phyloP scores from a whole-genome alignment of 2,888 invertebrate species.

The Seira musarum region DNA sequence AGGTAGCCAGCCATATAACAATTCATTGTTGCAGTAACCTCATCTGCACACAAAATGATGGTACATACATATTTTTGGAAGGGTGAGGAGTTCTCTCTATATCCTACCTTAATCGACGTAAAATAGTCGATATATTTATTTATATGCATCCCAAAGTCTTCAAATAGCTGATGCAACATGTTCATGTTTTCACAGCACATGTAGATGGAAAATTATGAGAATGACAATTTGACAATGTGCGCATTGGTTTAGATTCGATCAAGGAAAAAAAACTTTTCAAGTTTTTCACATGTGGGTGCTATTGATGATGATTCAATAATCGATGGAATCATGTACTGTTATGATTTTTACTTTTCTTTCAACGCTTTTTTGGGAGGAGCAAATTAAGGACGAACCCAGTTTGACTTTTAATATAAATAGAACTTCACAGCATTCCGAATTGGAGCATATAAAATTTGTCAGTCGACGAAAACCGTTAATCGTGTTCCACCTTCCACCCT shows the following conservation, averaged over 20 bases:
- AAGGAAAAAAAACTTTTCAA: not conserved
- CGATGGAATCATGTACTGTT: not conserved
- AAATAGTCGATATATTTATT: not conserved
- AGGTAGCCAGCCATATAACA: not conserved
- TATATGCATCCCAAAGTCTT: conserved; percentile 38
- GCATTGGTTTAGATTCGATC: not conserved
- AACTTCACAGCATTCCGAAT: conserved; percentile 42
- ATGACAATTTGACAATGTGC: not conserved
- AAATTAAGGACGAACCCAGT: conserved; percentile 44
- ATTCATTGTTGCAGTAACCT: not conserved
- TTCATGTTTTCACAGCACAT: conserved; percentile 10
- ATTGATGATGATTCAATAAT: not conserved
- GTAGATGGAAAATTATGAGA: conserved; percentile 15
- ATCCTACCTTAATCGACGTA: not conserved
- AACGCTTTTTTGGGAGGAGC: conserved; percentile 49
- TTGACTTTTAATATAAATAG: conserved; percentile 51
- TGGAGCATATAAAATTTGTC: conserved; percentile 45
- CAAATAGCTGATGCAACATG: conserved; percentile 11
- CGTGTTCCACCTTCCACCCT: not conserved
- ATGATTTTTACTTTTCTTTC: conserved; percentile 34
- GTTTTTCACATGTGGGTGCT: not conserved
- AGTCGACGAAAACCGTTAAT: not conserved
- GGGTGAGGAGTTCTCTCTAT: not conserved
- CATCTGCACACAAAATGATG: not conserved
- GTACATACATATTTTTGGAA: not conserved